Conservation (phyloP, 2,113 vertebrate species). For the Alces alces region DNA sequence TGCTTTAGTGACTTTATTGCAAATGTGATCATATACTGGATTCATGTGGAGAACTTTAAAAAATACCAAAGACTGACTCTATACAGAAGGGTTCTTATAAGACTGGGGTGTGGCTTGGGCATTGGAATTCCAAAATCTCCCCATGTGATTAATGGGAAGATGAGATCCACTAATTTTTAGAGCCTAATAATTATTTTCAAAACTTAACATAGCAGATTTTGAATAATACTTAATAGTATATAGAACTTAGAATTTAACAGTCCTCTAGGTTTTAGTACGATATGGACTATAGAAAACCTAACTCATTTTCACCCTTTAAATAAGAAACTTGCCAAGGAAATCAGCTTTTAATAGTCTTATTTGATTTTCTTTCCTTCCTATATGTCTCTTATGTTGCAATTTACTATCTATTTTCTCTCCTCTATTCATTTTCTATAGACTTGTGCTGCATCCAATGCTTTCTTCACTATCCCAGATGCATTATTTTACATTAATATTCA, state of each 20-base stretch:
- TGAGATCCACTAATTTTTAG: background rate
- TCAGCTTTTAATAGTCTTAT: background rate
- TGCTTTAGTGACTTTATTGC: background rate
- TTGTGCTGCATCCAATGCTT: background rate
- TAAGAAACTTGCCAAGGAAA: background rate
- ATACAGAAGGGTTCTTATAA: background rate
- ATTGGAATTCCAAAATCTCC: background rate
- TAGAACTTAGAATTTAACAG: background rate
- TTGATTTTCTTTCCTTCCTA: background rate
- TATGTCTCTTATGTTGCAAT: background rate
- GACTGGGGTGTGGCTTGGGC: fast-evolving
- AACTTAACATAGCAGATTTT: background rate
- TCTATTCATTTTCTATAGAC: background rate
- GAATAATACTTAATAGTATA: background rate
- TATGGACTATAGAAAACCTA: background rate
- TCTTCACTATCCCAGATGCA: background rate
- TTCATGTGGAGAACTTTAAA: background rate
- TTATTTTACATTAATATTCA: conserved; percentile 22
- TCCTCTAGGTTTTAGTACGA: background rate
- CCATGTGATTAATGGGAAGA: background rate
- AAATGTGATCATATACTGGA: background rate
- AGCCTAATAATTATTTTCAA: background rate
- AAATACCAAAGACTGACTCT: background rate
- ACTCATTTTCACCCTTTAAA: background rate
- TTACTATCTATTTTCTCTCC: background rate